These are phyloP conservation scores for Nephrotoma guestfalica DNA, from an alignment of 2,888 invertebrate species.

Conservation along the genomic window DNA sequence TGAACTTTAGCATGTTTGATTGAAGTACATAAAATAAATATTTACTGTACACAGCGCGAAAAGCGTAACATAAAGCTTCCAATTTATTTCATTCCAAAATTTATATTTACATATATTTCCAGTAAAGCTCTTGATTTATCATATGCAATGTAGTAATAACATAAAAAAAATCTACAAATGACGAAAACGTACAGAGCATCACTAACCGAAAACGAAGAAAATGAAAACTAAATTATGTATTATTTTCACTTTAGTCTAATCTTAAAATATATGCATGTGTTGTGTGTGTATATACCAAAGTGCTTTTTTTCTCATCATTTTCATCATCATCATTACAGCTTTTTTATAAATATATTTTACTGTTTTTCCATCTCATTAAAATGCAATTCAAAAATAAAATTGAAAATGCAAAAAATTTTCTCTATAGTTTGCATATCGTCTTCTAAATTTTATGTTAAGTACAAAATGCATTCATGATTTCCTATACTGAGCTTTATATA, in stretches of 20 bases:
- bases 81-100: not conserved
- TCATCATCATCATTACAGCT: not conserved
- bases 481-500: not conserved
- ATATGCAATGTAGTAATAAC: not conserved
- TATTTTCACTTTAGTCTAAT: not conserved
- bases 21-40: not conserved
- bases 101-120: not conserved
- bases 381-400: not conserved
- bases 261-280: not conserved
- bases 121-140: not conserved
- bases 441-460: not conserved
- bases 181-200: not conserved
- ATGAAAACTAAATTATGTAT: not conserved
- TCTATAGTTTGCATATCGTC: not conserved
- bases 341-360: not conserved
- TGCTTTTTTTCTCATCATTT: not conserved
- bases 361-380: not conserved
- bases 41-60: not conserved
- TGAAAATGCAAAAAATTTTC: not conserved
- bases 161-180: not conserved
- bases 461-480: not conserved
- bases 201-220: not conserved
- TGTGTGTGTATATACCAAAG: not conserved
- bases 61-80: not conserved
- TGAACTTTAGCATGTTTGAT: not conserved